Conservation (phyloP, 1,140 invertebrate species). For the Palaemon carinicauda region DNA sequence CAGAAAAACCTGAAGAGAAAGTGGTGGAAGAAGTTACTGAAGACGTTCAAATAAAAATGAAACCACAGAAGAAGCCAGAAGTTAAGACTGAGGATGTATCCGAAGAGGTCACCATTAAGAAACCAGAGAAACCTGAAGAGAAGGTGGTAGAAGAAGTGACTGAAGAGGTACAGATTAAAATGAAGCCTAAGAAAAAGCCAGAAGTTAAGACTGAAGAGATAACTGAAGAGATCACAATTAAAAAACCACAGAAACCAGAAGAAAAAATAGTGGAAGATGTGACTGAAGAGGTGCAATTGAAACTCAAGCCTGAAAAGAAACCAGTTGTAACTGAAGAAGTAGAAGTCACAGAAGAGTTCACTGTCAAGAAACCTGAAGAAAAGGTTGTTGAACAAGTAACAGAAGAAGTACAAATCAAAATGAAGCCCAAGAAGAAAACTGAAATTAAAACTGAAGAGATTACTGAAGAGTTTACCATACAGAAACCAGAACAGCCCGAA, state of each 20-base stretch:
- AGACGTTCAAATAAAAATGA: no score
- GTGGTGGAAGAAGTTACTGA: slow-evolving; percentile 51
- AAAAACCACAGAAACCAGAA: no score
- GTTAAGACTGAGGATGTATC: slow-evolving; percentile 63
- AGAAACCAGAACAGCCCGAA: slow-evolving; percentile 27
- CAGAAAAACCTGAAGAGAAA: slow-evolving; percentile 23
- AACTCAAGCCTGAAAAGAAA: slow-evolving; percentile 63
- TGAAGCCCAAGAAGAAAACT: slow-evolving; percentile 62
- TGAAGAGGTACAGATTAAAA: slow-evolving; percentile 60
- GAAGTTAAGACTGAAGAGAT: slow-evolving; percentile 64
- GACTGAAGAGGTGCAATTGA: slow-evolving; percentile 35
- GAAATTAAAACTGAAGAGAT: slow-evolving; percentile 11
- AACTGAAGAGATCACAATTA: not conserved
- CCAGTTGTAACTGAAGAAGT: not conserved
- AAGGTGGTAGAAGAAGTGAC: slow-evolving; percentile 61
- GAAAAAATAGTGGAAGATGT: slow-evolving; percentile 56
- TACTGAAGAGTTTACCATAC: not conserved
- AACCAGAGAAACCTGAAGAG: not conserved
- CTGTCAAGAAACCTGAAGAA: slow-evolving; percentile 61
- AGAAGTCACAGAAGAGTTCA: slow-evolving; percentile 58
- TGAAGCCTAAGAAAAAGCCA: slow-evolving; percentile 63
- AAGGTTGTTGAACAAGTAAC: slow-evolving; percentile 59
- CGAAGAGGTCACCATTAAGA: slow-evolving; percentile 53
- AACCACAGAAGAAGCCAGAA: slow-evolving; percentile 49
- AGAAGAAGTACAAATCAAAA: slow-evolving; percentile 39